phyloP scores from a whole-genome alignment of 2,113 vertebrate genomes.

The Cyanoliseus patagonus region DNA sequence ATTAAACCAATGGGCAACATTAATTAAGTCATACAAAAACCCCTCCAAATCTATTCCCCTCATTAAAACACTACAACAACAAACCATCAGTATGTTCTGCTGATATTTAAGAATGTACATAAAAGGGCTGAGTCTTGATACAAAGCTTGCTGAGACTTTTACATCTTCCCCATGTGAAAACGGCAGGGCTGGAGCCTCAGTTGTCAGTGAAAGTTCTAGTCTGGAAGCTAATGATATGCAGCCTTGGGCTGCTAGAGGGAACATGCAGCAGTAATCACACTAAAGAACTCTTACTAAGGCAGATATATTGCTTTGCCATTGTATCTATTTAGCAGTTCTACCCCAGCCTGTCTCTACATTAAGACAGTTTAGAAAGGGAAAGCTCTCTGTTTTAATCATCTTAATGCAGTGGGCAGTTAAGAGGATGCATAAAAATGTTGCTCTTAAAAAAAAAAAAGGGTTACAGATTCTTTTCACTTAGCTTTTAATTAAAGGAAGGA shows the following conservation, averaged over 20 bases:
- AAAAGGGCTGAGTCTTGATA: not conserved
- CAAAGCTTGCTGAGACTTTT: not conserved
- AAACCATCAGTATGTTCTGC: not conserved
- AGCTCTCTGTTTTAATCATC: conserved; percentile 22
- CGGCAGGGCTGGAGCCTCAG: not conserved
- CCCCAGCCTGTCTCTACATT: not conserved
- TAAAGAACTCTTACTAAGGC: not conserved
- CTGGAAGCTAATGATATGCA: not conserved
- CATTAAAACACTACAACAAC: not conserved
- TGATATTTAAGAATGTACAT: not conserved
- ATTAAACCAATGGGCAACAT: not conserved
- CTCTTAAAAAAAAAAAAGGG: not conserved
- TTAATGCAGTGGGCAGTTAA: not conserved
- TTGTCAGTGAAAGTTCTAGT: not conserved
- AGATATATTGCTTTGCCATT: not conserved
- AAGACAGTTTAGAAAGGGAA: not conserved
- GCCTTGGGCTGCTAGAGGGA: not conserved
- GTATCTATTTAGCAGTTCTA: not conserved
- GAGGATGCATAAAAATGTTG: not conserved
- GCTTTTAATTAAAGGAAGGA: not conserved
- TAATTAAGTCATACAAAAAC: not conserved
- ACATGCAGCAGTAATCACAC: not conserved
- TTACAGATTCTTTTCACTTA: not conserved
- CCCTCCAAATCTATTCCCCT: not conserved
- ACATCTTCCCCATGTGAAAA: not conserved